Evolutionary conservation across 2,888 invertebrate species (phyloP), one percentile per base, ranked within the genome.

Genomic region (Ophion ellenae): DNA sequence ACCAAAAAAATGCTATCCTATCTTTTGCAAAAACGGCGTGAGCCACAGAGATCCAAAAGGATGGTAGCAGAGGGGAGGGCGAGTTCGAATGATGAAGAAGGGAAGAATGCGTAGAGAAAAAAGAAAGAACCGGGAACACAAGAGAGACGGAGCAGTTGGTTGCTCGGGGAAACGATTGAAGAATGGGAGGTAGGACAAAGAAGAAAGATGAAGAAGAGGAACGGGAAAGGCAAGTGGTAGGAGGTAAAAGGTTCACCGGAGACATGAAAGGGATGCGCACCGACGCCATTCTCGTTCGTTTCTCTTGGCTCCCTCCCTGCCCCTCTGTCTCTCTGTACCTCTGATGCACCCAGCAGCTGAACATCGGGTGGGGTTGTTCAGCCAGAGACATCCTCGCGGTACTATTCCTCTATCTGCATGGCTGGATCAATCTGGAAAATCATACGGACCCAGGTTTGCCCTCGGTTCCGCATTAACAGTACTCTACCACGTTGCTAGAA

Each of bases 231-330:
- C 45, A 80, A 73, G 69, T 11, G 47, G 82, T 64, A 81, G 78
- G 84, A 79, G 84, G 87, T 84, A 86, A 67, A 87, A 88, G 88
- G 88, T 87, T 90, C 88, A 86, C 84, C 87, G 87, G 87, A 86
- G 87, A 90, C 88, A 88, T 88, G 90, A 90, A 89, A 89, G 89
- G 88, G 88, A 88, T 89, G 91, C 89, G 89, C 88, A 87, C 85
- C 90, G 90, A 89, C 90, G 91, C 91, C 91, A 90, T 91, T 90
- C 91, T 92, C 90, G 88, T 90, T 86, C 74, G 86, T 83, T 84
- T 83, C 88, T 86, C 84, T 84, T 81, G 67, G 63, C 76, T 78
- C 77, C 45, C 20, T 45, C 9, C 63, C 63, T 17, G 17, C 17
- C 14, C 11, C 17, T 17, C 53, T 53, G 1, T 53, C 75, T 76